Percentiles rank a stretch among this genome's conserved stretches.
Evolutionary conservation across 1,140 invertebrate genomes (phyloP).

Genomic region (Dendrolimus kikuchii): DNA sequence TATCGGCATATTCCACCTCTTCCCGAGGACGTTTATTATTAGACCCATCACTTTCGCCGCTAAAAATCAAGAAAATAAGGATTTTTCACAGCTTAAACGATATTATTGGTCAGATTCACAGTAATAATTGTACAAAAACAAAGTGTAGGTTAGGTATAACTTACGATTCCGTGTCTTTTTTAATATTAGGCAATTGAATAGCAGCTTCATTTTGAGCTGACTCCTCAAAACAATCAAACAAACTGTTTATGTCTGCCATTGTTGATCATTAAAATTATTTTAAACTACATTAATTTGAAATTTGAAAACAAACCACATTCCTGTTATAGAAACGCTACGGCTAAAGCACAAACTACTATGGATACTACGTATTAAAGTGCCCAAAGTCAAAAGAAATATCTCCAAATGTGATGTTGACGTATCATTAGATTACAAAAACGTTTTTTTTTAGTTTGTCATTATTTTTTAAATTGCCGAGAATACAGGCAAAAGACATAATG

Average conservation of each 20-base stretch:
- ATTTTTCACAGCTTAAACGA: slow-evolving; percentile 11
- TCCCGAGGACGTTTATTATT: slow-evolving; percentile 45
- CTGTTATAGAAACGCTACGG: too few relatives aligned
- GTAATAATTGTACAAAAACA: slow-evolving; percentile 3
- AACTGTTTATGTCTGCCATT: slow-evolving; percentile 41
- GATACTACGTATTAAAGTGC: too few relatives aligned
- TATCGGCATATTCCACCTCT: slow-evolving; percentile 44
- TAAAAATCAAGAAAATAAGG: slow-evolving; percentile 4
- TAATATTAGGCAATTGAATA: slow-evolving; percentile 30
- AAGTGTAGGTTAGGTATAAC: slow-evolving; percentile 35
- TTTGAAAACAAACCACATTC: too few relatives aligned
- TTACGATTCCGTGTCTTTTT: slow-evolving; percentile 30
- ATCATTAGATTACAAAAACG: too few relatives aligned
- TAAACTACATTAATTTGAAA: too few relatives aligned
- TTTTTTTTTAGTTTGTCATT: too few relatives aligned
- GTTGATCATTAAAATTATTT: slow-evolving; percentile 1
- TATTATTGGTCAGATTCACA: slow-evolving; percentile 3
- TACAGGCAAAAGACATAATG: too few relatives aligned
- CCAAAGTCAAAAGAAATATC: too few relatives aligned
- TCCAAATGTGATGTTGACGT: too few relatives aligned
- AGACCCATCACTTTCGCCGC: not conserved
- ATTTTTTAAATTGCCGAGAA: too few relatives aligned
- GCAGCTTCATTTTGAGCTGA: slow-evolving; percentile 23
- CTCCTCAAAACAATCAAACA: slow-evolving; percentile 62
- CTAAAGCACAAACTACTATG: too few relatives aligned